Conservation (phyloP, 2,888 invertebrate species). For the Heterodera filipjevi region DNA sequence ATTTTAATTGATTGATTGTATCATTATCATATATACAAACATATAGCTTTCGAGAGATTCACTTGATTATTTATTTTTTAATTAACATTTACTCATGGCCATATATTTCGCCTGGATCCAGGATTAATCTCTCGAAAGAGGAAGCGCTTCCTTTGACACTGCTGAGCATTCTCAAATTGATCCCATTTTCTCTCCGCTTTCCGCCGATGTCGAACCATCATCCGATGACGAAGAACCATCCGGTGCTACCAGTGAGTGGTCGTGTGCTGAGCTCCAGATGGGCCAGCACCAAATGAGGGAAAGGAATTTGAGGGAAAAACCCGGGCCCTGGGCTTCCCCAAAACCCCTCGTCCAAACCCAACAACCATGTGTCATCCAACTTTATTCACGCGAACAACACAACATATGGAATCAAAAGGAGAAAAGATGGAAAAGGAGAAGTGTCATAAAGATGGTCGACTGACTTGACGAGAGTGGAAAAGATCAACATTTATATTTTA, state of each 20-base stretch:
- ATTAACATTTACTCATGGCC: background rate
- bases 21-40: no score
- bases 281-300: background rate
- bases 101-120: background rate
- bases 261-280: background rate
- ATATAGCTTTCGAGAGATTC: background rate
- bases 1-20: no score
- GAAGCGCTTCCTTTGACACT: background rate
- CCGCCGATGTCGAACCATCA: background rate
- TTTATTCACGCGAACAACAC: no score
- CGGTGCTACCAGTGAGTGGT: conserved; percentile 1
- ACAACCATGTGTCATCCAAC: no score
- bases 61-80: background rate
- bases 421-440: no score
- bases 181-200: background rate
- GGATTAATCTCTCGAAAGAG: conserved; percentile 8
- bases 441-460: no score
- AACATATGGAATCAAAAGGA: no score
- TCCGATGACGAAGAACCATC: background rate
- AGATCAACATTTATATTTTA: no score
- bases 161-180: background rate
- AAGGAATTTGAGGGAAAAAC: background rate
- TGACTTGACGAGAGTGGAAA: no score
- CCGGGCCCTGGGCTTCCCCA: background rate
- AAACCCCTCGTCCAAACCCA: background rate